These are phyloP conservation scores for Chiloscyllium punctatum DNA, from an alignment of 2,797 vertebrate genomes.

Conservation along the genomic window DNA sequence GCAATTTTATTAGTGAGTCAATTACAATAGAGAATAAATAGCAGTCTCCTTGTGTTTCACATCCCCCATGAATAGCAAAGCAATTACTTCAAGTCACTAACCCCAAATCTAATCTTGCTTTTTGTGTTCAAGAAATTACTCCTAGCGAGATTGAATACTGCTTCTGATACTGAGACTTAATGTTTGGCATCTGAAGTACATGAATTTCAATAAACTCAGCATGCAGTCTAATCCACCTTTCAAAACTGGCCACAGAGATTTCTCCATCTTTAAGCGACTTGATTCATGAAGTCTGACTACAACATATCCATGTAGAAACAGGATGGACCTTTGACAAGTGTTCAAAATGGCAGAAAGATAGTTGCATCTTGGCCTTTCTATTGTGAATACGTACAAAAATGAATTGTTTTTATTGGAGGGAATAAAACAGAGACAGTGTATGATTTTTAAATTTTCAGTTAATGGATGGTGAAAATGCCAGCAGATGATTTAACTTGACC, in stretches of 20 bases:
- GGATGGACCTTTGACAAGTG: neutral
- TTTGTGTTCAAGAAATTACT: neutral
- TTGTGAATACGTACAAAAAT: neutral
- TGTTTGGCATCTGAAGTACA: neutral
- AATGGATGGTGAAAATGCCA: neutral
- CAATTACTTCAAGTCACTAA: neutral
- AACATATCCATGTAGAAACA: neutral
- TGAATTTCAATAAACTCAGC: neutral
- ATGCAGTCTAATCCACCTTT: neutral
- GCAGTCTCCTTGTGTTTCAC: neutral
- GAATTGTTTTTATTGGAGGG: neutral
- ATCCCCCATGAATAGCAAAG: neutral
- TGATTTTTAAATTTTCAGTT: neutral
- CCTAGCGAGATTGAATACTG: neutral
- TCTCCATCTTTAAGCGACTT: neutral
- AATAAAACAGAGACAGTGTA: neutral
- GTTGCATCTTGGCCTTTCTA: neutral
- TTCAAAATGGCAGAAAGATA: neutral
- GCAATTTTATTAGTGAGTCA: neutral
- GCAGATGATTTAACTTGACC: neutral
- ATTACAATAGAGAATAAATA: neutral
- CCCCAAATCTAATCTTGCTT: neutral
- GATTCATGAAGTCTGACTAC: neutral
- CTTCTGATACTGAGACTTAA: neutral
- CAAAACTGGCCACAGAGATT: neutral